Evolutionary conservation across 2,888 invertebrate genomes (phyloP).

Genomic region (Chloroclysta siterata): DNA sequence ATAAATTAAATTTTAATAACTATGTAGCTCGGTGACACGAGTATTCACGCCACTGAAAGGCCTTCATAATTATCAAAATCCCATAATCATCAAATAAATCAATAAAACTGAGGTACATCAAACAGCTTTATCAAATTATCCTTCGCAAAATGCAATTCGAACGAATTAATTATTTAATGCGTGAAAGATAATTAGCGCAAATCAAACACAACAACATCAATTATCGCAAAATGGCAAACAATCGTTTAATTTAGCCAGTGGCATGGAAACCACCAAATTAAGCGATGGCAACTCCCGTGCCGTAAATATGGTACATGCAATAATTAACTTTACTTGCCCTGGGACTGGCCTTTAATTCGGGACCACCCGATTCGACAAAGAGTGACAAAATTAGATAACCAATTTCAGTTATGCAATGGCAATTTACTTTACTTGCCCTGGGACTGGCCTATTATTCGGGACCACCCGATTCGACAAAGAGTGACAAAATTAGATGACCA

Average conservation of each 20-base stretch:
- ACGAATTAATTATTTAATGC: constrained; percentile 69
- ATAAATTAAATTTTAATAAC: no score
- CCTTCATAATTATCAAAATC: not conserved
- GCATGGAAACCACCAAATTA: constrained; percentile 78
- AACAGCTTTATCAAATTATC: constrained; percentile 44
- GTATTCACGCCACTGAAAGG: no score
- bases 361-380: not conserved
- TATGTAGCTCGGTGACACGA: no score
- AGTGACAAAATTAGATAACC: no score
- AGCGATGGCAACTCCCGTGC: constrained; percentile 61
- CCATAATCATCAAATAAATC: not conserved
- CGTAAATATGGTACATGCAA: constrained; percentile 63
- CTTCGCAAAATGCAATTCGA: constrained; percentile 49
- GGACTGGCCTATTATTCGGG: constrained; percentile 10
- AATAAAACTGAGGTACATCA: constrained; percentile 28
- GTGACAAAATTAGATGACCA: no score
- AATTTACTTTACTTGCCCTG: constrained; percentile 56
- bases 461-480: not conserved
- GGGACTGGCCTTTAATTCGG: constrained; percentile 11
- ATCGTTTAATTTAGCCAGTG: constrained; percentile 77
- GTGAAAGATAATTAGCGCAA: constrained; percentile 78
- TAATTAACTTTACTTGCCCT: constrained; percentile 58
- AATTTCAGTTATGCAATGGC: constrained; percentile 41
- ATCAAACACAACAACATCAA: constrained; percentile 81
- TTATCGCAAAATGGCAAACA: constrained; percentile 81